Evolutionary conservation across 2,113 vertebrate genomes (phyloP).

Genomic region (Madoqua kirkii): DNA sequence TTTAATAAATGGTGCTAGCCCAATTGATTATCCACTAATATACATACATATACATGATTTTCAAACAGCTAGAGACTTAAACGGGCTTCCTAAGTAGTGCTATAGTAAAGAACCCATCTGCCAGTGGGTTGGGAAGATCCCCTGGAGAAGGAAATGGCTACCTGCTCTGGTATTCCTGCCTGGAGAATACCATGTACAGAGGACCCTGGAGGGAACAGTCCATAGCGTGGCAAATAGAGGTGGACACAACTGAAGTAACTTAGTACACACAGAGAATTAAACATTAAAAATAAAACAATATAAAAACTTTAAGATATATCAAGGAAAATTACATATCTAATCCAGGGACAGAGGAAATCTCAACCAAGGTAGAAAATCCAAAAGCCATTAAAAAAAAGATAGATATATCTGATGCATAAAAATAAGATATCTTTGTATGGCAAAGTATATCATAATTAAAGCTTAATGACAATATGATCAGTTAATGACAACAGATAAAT

Average conservation of each 20-base stretch:
- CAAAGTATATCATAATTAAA: conserved; percentile 10
- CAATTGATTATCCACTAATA: neutral
- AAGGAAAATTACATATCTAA: neutral
- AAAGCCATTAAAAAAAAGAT: neutral
- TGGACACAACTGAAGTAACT: neutral
- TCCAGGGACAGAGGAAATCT: neutral
- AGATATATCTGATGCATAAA: neutral
- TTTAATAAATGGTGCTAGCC: neutral
- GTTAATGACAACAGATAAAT: neutral
- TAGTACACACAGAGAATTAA: neutral
- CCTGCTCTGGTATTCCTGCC: neutral
- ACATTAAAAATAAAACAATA: neutral
- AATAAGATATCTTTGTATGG: neutral
- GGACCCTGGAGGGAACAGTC: neutral
- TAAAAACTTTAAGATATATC: neutral
- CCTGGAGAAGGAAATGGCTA: neutral
- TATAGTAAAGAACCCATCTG: neutral
- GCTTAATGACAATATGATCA: neutral
- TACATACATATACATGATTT: neutral
- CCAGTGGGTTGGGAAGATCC: neutral
- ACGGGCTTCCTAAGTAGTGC: neutral
- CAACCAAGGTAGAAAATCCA: neutral
- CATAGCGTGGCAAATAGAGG: neutral
- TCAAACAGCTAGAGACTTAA: neutral
- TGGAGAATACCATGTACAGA: neutral